A percentile compares a stretch with the other conserved stretches of the same genome.
Evolutionary conservation across 2,888 invertebrate genomes (phyloP).

Genomic region (Hesperia comma): DNA sequence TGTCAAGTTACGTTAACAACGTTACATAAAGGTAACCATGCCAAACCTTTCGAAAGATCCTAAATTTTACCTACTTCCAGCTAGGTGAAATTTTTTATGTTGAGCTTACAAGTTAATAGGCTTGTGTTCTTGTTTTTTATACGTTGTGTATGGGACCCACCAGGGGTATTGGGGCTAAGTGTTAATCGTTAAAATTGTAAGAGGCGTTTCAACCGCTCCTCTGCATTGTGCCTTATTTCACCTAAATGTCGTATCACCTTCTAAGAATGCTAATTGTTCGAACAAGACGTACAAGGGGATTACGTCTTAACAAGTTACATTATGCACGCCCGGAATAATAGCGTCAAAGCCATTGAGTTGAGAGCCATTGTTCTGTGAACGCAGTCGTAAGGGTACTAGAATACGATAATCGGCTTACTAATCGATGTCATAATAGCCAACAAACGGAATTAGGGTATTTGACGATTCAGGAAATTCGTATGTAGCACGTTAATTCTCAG

Average conservation of each 20-base stretch:
- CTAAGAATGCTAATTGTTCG: constrained; percentile 42
- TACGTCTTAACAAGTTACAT: constrained; percentile 35
- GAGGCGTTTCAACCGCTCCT: constrained; percentile 8
- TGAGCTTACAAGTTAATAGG: no score
- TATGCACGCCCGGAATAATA: constrained; percentile 21
- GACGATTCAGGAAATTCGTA: neutral
- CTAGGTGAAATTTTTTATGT: no score
- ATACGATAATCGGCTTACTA: constrained; percentile 42
- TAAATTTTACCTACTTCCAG: no score
- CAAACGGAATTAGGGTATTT: constrained; percentile 23
- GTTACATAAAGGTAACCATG: no score
- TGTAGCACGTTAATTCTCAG: neutral
- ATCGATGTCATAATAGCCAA: constrained; percentile 39
- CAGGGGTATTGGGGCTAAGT: no score
- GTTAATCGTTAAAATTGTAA: no score
- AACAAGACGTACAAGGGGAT: constrained; percentile 40
- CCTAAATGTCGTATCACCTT: constrained; percentile 27
- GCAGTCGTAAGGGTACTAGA: constrained; percentile 20
- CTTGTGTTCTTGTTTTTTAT: no score
- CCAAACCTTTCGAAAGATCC: no score
- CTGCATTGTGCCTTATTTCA: neutral
- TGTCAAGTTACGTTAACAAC: no score
- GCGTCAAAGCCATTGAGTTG: constrained; percentile 4
- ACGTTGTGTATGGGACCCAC: no score
- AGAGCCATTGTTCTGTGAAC: constrained; percentile 15